Evolutionary conservation across 2,888 invertebrate species (phyloP).

Genomic region (Mimas tiliae): DNA sequence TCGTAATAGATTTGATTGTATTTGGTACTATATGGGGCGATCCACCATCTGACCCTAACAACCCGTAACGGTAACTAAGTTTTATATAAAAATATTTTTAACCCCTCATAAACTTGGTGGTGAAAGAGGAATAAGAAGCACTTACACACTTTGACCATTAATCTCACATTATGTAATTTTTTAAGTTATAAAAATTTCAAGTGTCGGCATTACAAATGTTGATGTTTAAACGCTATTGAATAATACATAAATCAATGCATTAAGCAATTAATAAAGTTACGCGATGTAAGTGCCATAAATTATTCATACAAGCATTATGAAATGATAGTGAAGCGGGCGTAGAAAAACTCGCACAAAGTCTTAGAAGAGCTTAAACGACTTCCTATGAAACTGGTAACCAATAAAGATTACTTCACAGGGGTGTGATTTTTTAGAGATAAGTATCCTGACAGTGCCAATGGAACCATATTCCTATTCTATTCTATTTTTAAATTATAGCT

Average conservation of each 20-base stretch:
- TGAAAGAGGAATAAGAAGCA: background rate
- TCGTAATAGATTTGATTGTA: too few species aligned
- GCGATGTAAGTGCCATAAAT: slow-evolving; percentile 21
- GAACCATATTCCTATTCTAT: too few species aligned
- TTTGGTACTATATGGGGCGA: too few species aligned
- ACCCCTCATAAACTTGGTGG: background rate
- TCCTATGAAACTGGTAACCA: background rate
- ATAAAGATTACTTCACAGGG: background rate
- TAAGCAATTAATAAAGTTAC: slow-evolving; percentile 22
- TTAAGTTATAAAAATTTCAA: slow-evolving; percentile 2
- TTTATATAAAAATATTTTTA: background rate
- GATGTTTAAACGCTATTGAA: slow-evolving; percentile 22
- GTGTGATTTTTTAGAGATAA: too few species aligned
- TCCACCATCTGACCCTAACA: too few species aligned
- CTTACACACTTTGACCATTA: background rate
- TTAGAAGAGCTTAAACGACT: background rate
- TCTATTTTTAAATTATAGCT: too few species aligned
- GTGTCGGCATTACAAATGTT: slow-evolving; percentile 6
- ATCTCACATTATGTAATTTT: slow-evolving; percentile 3
- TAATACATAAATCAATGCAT: slow-evolving; percentile 19
- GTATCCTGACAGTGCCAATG: too few species aligned
- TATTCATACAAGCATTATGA: slow-evolving; percentile 11
- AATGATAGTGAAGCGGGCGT: background rate
- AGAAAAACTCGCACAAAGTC: background rate
- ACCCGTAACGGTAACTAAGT: too few species aligned